Percentiles rank a stretch among this genome's conserved stretches.
Conservation (phyloP, 2,113 vertebrate genomes). For the Albula goreensis region DNA sequence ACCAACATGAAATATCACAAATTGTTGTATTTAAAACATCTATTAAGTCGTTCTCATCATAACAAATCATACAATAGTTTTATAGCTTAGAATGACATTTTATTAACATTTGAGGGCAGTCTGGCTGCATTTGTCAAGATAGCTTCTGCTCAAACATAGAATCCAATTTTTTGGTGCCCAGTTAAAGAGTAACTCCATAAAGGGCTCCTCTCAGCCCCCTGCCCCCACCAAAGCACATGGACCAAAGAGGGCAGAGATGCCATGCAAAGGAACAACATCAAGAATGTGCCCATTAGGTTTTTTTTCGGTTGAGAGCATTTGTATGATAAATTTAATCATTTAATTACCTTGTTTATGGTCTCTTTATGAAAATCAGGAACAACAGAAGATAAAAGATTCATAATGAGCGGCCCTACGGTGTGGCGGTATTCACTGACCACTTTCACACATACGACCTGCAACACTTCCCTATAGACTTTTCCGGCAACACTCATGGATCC, state of each 20-base stretch:
- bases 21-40: too few relatives aligned
- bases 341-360: neutral
- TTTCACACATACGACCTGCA: too few relatives aligned
- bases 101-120: neutral
- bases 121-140: conserved; percentile 20
- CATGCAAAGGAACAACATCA: neutral
- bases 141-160: conserved; percentile 69
- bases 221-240: conserved; percentile 61
- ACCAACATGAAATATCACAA: too few relatives aligned
- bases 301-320: neutral
- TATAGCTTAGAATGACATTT: too few relatives aligned
- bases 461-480: too few relatives aligned
- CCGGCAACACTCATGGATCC: too few relatives aligned
- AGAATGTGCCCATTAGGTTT: neutral
- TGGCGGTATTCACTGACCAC: too few relatives aligned
- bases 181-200: conserved; percentile 64
- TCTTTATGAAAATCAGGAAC: neutral
- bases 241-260: conserved; percentile 38
- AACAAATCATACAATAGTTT: too few relatives aligned
- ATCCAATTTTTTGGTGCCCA: conserved; percentile 70
- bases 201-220: conserved; percentile 51
- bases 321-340: neutral
- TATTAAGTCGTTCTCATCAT: too few relatives aligned
- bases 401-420: too few relatives aligned
- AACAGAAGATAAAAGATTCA: too few relatives aligned